Evolutionary conservation across 1,140 invertebrate species (phyloP), one percentile per base, ranked within the genome.

Genomic region (Oreohelix idahoensis): DNA sequence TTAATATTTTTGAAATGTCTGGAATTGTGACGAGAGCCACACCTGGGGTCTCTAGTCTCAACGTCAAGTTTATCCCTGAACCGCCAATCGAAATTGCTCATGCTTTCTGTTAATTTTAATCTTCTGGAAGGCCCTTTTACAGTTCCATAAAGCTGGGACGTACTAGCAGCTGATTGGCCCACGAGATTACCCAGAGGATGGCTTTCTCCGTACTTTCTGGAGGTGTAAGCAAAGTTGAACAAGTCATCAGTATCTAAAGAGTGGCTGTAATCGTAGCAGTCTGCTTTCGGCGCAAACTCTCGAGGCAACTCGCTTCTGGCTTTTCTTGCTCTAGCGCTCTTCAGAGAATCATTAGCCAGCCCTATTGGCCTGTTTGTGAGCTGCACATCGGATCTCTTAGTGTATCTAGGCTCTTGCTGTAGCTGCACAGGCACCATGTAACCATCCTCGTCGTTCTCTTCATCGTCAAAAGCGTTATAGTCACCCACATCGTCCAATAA

Each of bases 351-450:
- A 49, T 88, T 83, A 42, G 88, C 85, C 0, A 84, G 86, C 11
- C 86, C 70, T 1, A 87, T 86, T 0, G 88, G 88, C 80, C 88
- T 90, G 20, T 73, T 81, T 32, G 84, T 79, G 29, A 87, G 74
- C 42, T 84, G 79, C 36, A 81, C 84, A 17, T 85, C 84, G 49
- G 83, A 85, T 15, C 83, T 85, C 29, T 83, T 81, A 1, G 45
- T 45, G 71, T 83, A 84, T 38, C 79, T 78, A 35, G 86, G 79
- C 4, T 84, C 74, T 38, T 84, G 74, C 71, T 84, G 63, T 10
- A 89, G 42, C 58, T 86, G 83, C 15, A 86, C 83, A 0, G 90
- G 90, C 35, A 87, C 84, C 89, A 91, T 91, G 70, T 91, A 91
- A 4, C 89, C 90, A 79, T 90, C 90, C 35, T 88, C 87, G 20